Percentiles rank a stretch among this genome's conserved stretches.
These are phyloP conservation scores for Salarias fasciatus DNA, from an alignment of 2,797 vertebrate genomes.

Conservation along the genomic window DNA sequence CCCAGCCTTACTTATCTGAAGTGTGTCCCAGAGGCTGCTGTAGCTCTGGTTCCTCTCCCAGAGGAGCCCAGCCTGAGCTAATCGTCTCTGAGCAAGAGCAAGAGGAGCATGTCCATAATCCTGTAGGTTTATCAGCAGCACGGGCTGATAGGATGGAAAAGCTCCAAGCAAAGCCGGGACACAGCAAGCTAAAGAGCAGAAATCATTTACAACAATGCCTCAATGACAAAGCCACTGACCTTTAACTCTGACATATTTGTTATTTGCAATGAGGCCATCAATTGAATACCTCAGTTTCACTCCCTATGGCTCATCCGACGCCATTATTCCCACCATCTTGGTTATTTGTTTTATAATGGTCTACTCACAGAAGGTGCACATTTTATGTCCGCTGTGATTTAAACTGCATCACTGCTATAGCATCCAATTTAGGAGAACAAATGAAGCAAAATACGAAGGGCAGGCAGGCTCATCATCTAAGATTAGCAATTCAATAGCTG, in stretches of 20 bases:
- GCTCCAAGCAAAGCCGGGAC: conserved; percentile 47
- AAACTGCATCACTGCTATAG: conserved; percentile 48
- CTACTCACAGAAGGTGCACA: conserved; percentile 45
- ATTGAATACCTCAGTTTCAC: conserved; percentile 45
- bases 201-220: conserved; percentile 61
- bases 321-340: conserved; percentile 47
- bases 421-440: conserved; percentile 58
- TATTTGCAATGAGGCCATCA: conserved; percentile 56
- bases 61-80: conserved; percentile 72
- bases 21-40: conserved; percentile 70
- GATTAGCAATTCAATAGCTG: conserved; percentile 66
- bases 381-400: conserved; percentile 39
- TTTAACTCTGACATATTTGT: conserved; percentile 56
- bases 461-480: conserved; percentile 47
- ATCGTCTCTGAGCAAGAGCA: conserved; percentile 58
- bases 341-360: conserved; percentile 62
- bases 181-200: conserved; percentile 55
- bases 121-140: conserved; percentile 79
- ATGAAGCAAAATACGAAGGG: conserved; percentile 62
- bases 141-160: conserved; percentile 61
- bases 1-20: conserved; percentile 60
- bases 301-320: conserved; percentile 34
- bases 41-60: conserved; percentile 80
- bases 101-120: conserved; percentile 77
- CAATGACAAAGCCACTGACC: conserved; percentile 68